Evolutionary conservation across 1,140 invertebrate species (phyloP), one percentile per base, ranked within the genome.

Genomic region (Apis cerana): DNA sequence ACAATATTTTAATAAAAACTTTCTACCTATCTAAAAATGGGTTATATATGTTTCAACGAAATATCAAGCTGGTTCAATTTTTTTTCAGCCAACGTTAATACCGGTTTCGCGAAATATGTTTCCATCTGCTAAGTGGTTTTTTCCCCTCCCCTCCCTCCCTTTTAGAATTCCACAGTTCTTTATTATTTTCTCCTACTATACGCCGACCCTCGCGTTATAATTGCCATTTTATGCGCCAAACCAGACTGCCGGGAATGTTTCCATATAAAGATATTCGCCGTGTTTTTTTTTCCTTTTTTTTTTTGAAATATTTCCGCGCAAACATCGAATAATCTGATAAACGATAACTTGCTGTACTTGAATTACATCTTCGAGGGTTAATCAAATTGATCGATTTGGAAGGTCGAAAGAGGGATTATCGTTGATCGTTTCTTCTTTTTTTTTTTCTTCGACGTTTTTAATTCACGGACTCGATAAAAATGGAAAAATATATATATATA

Each of bases 131-230:
- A 15, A 75, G 33, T 19, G 21, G 33, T 10, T 23, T 27, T n/a
- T 54, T 71, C 50, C 65, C 27, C 48, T 8, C 17, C 27, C 9
- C 70, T 33, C 5, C 19, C 21, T 15, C 50, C 10, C 79, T 65
- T 67, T 58, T 59, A 67, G 71, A 58, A 75, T 67, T 81, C 50
- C 78, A 27, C 19, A 43, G 27, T 64, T 72, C 69, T 80, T 54
- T 72, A 72, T 74, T 72, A 74, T 80, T 74, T 74, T 69, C 59
- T 43, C 59, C 58, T 27, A 10, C 21, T 56, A 65, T 33, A 65
- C 7, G 52, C 50, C 7, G 33, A 23, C 23, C 67, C 19, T 50
- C 50, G 48, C 21, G 52, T 75, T 67, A 75, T 75, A 75, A 81
- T 81, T 67, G 70, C 62, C 72, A 58, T 56, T 81, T 65, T 67